Base-by-base conservation (phyloP, 2,113 vertebrate species). In the Pseudopodoces humilis region DNA sequence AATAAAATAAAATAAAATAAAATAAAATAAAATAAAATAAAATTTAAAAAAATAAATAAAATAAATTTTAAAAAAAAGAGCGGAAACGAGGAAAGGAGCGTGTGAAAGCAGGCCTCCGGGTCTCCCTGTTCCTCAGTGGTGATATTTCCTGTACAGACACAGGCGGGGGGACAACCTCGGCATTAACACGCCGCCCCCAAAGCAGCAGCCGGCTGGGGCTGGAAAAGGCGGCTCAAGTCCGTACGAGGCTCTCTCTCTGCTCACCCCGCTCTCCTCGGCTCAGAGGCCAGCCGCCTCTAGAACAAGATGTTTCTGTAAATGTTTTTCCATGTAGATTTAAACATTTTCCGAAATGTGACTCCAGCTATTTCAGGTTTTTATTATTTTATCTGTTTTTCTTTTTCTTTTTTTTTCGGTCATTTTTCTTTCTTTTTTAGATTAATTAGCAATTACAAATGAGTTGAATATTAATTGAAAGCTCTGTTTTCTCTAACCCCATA, bases 401-500 rank as follows among this genome's bases (percentile, higher is more conserved):
- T 59, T 60, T 9, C 44, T 35, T 68, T 16, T 27, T 31, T 9
- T 12, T 8, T 16, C 13, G 5, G 20, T 46, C 18, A 68, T 67
- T 82, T 56, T 39, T 6, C 46, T 6, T 44, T 59, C 86, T 46
- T 4, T 4, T 2, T 28, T 1, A 7, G 50, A 82, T 92, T 88
- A 88, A 80, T 95, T 94, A 92, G 46, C 83, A 83, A 44, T 91
- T 93, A 87, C 52, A 56, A 49, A 85, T 76, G 27, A 85, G 52
- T 35, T 82, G 52, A 83, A 35, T 74, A 64, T 94, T 96, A 96
- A 91, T 95, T 93, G 79, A 83, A 91, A 95, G 87, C 55, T 84
- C 88, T 93, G 83, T 92, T 86, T 97, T 96, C 63, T 83, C 86
- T 92, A 89, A 90, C 65, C 90, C n/a, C 58, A 83, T 96, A 96